Conservation (phyloP, 2,888 invertebrate species). For the Spatulosminthurus flaviceps region DNA sequence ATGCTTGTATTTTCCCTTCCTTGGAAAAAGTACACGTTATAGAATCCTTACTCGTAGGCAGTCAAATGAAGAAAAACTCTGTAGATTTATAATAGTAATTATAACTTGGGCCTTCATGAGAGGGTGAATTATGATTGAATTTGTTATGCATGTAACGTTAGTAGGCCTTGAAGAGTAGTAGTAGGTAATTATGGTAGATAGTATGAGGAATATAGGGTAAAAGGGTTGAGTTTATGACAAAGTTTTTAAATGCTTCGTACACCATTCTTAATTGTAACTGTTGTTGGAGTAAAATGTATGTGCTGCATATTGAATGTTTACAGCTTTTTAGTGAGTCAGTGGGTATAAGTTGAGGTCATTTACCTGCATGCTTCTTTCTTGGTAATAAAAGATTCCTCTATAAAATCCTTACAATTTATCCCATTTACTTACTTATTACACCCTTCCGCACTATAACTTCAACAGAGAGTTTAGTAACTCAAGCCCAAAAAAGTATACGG, state of each 20-base stretch:
- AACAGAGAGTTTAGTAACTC: background rate
- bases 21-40: no score
- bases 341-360: conserved; percentile 18
- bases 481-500: background rate
- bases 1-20: no score
- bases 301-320: background rate
- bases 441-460: background rate
- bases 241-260: background rate
- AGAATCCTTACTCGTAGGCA: no score
- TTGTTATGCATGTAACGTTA: no score
- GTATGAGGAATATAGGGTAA: no score
- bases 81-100: no score
- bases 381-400: background rate
- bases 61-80: no score
- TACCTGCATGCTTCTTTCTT: background rate
- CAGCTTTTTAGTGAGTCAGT: conserved; percentile 18
- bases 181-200: no score
- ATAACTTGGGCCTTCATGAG: no score
- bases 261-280: background rate
- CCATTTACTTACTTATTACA: background rate
- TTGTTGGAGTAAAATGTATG: background rate
- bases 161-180: no score
- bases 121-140: no score
- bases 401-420: background rate
- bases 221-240: background rate